phyloP scores from a whole-genome alignment of 2,888 invertebrate species.

The Aspidiotus destructor region DNA sequence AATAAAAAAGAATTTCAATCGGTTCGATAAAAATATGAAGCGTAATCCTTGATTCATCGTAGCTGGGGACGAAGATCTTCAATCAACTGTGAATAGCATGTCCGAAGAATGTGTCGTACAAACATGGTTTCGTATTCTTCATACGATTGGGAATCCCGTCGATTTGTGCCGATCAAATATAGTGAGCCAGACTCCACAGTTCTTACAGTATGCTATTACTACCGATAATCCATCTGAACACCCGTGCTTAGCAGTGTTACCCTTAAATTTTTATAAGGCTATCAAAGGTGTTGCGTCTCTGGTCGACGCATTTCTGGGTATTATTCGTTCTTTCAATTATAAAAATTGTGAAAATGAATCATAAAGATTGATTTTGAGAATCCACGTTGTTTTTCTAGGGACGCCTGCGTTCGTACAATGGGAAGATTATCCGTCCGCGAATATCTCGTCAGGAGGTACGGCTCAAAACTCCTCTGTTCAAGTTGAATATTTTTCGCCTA shows the following conservation, averaged over 20 bases:
- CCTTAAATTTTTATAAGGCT: constrained; percentile 83
- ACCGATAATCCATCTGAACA: constrained; percentile 81
- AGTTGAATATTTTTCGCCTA: constrained; percentile 46
- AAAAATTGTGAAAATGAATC: neutral
- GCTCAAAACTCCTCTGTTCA: neutral
- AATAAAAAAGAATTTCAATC: constrained; percentile 38
- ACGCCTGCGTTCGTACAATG: constrained; percentile 24
- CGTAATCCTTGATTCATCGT: neutral
- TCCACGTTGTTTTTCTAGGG: neutral
- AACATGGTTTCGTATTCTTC: constrained; percentile 89
- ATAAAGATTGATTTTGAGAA: neutral
- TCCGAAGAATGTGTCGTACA: constrained; percentile 82
- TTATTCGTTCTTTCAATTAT: constrained; percentile 33
- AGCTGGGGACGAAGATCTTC: constrained; percentile 28
- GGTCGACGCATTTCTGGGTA: constrained; percentile 92
- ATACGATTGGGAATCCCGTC: constrained; percentile 89
- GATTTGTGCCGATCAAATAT: constrained; percentile 78
- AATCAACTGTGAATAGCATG: constrained; percentile 47
- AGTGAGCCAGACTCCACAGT: constrained; percentile 60
- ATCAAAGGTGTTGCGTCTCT: constrained; percentile 87
- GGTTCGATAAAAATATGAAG: neutral
- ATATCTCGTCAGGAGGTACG: neutral
- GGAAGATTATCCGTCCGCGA: constrained; percentile 19
- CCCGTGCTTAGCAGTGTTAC: constrained; percentile 71
- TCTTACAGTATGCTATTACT: constrained; percentile 66